Base-by-base conservation (phyloP, 2,113 vertebrate genomes). In the Myodes glareolus region DNA sequence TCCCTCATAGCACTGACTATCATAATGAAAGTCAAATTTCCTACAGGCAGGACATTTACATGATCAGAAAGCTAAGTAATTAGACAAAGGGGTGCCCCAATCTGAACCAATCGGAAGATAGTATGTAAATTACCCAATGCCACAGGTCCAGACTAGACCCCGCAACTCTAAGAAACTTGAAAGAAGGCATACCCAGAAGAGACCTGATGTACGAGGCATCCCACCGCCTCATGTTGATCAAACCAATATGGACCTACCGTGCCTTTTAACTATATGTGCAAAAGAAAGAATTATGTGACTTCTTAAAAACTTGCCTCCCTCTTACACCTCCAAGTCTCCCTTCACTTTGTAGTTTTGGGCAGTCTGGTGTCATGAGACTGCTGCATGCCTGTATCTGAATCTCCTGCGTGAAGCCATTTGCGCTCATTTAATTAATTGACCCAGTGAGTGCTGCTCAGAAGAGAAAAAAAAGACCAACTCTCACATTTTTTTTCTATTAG, bases 391-490 rank as follows among this genome's bases (percentile, higher is more conserved):
- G 92, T 94, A 96, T 95, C 90, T 16, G 89, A 97, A 58, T 96
- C 94, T 96, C 92, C 96, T 89, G 88, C 29, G 94, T 72, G 89
- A 97, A 96, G 1, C 63, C 96, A 92, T 94, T 95, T 95, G 47
- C 88, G 73, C 97, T 98, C 91, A 78, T 98, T 98, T 98, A 98
- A 98, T 98, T 98, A 98, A 98, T 92, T 98, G 96, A 96, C 78
- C 88, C 21, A 17, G 90, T 58, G 58, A 91, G 96, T 55, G 88
- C 85, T 90, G 94, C 97, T 98, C 97, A 97, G 93, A 45, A 78
- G 17, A 45, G 13, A 42, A 52, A 33, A 92, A 94, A 77, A 73
- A 47, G 78, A 16, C 77, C 7, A 45, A 3, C 97, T 97, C 96
- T 97, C 95, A 87, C 97, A 92, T 91, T 65, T 92, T 70, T 80